Percentiles rank a stretch among this genome's conserved stretches.
Evolutionary conservation across 2,113 vertebrate genomes (phyloP).

Genomic region (Lampris megalopsis): DNA sequence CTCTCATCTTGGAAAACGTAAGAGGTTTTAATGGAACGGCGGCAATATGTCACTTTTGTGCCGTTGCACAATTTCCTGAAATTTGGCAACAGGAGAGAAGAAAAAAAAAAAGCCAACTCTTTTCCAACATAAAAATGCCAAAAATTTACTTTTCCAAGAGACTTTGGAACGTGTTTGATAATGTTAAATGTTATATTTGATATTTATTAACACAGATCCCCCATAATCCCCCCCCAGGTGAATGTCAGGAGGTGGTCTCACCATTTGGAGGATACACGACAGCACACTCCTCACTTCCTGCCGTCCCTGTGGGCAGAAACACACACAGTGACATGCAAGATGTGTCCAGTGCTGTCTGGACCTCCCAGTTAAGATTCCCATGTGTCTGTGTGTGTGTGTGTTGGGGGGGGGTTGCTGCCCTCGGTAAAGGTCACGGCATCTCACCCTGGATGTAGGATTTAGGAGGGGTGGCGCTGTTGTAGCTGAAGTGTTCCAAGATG

Average conservation of each 20-base stretch:
- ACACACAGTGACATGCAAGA: not conserved
- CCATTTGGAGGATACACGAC: slow-evolving; percentile 98
- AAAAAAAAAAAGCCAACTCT: not conserved
- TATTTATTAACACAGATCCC: no score
- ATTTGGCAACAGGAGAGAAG: no score
- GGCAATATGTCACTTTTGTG: no score
- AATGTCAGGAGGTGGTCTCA: slow-evolving; percentile 73
- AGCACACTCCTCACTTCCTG: slow-evolving; percentile 87
- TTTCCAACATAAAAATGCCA: no score
- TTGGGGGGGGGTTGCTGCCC: not conserved
- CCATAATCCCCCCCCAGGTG: not conserved
- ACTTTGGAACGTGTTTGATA: not conserved
- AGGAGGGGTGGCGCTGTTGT: slow-evolving; percentile 95
- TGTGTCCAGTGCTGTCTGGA: not conserved
- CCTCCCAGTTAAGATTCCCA: not conserved
- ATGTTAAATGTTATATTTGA: not conserved
- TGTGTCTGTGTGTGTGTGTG: not conserved
- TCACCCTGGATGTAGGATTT: slow-evolving; percentile 94
- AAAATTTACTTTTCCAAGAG: not conserved
- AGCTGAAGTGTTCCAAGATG: slow-evolving; percentile 92
- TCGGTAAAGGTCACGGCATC: slow-evolving; percentile 18
- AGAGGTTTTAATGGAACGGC: no score
- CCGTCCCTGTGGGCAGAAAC: slow-evolving; percentile 83
- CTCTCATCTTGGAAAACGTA: no score
- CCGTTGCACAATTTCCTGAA: no score